Percentiles rank a stretch among this genome's conserved stretches.
Conservation (phyloP, 2,888 invertebrate species). For the Lepidocyrtoides sp. region DNA sequence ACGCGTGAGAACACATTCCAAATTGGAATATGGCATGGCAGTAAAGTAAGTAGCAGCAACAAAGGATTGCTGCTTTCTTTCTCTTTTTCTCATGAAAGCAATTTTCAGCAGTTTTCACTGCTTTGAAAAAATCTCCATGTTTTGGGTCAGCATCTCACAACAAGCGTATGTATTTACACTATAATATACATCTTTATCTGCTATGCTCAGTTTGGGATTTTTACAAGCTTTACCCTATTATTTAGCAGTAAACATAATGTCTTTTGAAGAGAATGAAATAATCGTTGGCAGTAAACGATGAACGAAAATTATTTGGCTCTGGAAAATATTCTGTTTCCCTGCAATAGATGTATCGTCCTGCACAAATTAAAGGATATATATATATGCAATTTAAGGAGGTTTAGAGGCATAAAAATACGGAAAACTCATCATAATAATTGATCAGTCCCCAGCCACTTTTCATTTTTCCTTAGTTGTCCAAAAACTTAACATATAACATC, state of each 20-base stretch:
- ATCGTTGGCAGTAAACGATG: constrained; percentile 49
- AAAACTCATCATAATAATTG: too few species aligned
- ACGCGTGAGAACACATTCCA: constrained; percentile 78
- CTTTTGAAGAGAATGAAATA: constrained; percentile 45
- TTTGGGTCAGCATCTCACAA: constrained; percentile 27
- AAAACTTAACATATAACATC: too few species aligned
- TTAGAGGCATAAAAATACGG: too few species aligned
- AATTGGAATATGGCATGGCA: constrained; percentile 60
- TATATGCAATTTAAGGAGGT: too few species aligned
- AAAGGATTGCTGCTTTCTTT: constrained; percentile 20
- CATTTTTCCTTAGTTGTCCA: too few species aligned
- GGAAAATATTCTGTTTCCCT: background rate
- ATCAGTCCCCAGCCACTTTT: too few species aligned
- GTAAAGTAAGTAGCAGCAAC: constrained; percentile 14
- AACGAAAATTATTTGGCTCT: constrained; percentile 19
- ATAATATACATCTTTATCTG: constrained; percentile 4
- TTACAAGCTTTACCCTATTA: constrained; percentile 17
- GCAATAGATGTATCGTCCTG: too few species aligned
- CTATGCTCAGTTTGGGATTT: background rate
- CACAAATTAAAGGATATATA: too few species aligned
- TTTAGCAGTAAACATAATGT: constrained; percentile 45
- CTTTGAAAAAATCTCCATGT: constrained; percentile 45
- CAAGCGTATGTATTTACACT: background rate
- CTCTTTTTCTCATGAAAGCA: constrained; percentile 53
- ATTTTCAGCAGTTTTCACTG: constrained; percentile 59